Conservation (phyloP, 2,113 vertebrate species). For the Ammospiza caudacuta region DNA sequence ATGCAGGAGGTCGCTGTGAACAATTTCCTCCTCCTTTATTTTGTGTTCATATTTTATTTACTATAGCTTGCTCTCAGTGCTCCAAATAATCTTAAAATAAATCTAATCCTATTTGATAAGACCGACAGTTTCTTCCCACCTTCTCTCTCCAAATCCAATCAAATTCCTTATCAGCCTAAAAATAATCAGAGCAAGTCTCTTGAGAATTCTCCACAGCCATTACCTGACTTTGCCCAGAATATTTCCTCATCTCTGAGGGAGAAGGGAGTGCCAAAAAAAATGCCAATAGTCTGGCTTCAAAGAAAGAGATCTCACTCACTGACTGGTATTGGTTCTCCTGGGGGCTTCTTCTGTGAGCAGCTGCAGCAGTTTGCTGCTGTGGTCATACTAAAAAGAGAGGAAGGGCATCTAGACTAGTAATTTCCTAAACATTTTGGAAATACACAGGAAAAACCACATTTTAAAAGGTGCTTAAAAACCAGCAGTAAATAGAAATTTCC, state of each 20-base stretch:
- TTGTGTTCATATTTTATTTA: slow-evolving; percentile 51
- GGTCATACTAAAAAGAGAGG: not conserved
- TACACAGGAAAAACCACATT: not conserved
- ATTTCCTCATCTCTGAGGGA: not conserved
- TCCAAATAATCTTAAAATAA: slow-evolving; percentile 47
- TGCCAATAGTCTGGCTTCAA: not conserved
- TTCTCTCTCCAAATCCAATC: slow-evolving; percentile 11
- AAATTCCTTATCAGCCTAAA: slow-evolving; percentile 20
- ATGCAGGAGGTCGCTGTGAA: not conserved
- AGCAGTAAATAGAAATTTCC: not conserved
- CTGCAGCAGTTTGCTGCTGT: not conserved
- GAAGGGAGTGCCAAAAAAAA: not conserved
- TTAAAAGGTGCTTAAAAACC: not conserved
- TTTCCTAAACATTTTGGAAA: not conserved
- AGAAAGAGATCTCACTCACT: not conserved
- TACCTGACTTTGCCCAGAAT: not conserved
- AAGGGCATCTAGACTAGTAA: not conserved
- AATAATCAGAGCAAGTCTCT: slow-evolving; percentile 2
- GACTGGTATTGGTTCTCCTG: not conserved
- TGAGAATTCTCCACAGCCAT: not conserved
- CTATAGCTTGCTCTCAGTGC: not conserved
- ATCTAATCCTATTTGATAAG: slow-evolving; percentile 41
- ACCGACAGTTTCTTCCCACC: not conserved
- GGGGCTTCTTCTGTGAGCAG: not conserved
- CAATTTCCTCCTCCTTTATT: not conserved